Percentiles rank a stretch among this genome's conserved stretches.
Evolutionary conservation across 2,888 invertebrate genomes (phyloP).

Genomic region (Antheraea assamensis): DNA sequence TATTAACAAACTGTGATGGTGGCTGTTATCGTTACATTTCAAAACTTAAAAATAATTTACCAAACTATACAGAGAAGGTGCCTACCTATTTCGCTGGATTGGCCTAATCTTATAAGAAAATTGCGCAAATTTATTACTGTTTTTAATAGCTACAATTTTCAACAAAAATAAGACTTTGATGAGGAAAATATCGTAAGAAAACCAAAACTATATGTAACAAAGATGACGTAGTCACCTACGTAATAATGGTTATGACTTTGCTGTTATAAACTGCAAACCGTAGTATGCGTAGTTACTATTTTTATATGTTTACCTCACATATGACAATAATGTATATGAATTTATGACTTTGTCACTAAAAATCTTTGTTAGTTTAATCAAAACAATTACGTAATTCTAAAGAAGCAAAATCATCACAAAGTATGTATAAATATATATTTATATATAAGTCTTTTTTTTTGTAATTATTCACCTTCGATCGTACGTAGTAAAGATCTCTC

Average conservation of each 20-base stretch:
- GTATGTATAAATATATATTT: neutral
- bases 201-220: neutral
- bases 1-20: no score
- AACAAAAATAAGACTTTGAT: neutral
- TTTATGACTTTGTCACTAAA: neutral
- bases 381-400: neutral
- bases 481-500: constrained; percentile 16
- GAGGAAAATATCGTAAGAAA: neutral
- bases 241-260: neutral
- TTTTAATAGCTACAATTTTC: neutral
- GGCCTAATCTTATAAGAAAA: neutral
- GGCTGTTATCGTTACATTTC: no score
- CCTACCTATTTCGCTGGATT: neutral
- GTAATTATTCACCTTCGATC: neutral
- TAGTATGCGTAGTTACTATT: neutral
- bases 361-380: neutral
- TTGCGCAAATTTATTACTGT: neutral
- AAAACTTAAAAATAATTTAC: no score
- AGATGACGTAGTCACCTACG: neutral
- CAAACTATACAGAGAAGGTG: neutral
- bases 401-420: neutral
- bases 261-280: neutral
- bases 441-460: no score
- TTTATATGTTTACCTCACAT: neutral
- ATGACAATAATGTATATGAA: neutral